Percentiles rank a stretch among this genome's conserved stretches.
These are phyloP conservation scores for Sinonovacula constricta DNA, from an alignment of 1,140 invertebrate genomes.

Conservation along the genomic window DNA sequence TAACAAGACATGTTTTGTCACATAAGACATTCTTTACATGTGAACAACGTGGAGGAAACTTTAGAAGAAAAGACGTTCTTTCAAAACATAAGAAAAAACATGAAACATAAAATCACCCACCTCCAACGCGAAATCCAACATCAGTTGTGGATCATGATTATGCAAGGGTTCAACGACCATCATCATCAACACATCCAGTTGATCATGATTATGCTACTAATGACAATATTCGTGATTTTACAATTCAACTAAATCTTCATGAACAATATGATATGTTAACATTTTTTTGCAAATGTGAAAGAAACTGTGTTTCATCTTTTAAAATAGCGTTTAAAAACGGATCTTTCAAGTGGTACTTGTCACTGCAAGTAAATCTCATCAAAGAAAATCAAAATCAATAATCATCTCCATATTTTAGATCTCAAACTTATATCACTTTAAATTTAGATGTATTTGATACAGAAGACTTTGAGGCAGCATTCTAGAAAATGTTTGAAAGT, in stretches of 20 bases:
- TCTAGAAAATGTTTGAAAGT: too few species aligned
- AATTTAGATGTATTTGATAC: conserved; percentile 15
- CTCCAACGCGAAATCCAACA: too few species aligned
- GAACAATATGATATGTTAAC: conserved; percentile 34
- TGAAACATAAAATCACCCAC: background rate
- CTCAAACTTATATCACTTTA: conserved; percentile 8
- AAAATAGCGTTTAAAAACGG: background rate
- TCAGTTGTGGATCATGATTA: too few species aligned
- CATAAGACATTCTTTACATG: too few species aligned
- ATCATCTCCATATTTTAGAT: conserved; percentile 25
- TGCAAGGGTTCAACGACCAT: background rate
- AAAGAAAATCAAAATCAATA: conserved; percentile 18
- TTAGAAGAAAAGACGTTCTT: too few species aligned
- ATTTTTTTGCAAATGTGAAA: conserved; percentile 30
- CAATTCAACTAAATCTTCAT: conserved; percentile 20
- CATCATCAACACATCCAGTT: background rate
- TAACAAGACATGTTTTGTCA: too few species aligned
- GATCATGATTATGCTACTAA: background rate
- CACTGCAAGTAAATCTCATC: conserved; percentile 23
- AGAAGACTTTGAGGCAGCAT: too few species aligned
- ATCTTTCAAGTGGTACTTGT: conserved; percentile 27
- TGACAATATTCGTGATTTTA: conserved; percentile 18
- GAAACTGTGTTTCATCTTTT: conserved; percentile 5
- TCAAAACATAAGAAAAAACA: too few species aligned
- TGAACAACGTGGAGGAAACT: background rate